These are phyloP conservation scores for Callocephalon fimbriatum DNA, from an alignment of 2,113 vertebrate species.

Conservation along the genomic window DNA sequence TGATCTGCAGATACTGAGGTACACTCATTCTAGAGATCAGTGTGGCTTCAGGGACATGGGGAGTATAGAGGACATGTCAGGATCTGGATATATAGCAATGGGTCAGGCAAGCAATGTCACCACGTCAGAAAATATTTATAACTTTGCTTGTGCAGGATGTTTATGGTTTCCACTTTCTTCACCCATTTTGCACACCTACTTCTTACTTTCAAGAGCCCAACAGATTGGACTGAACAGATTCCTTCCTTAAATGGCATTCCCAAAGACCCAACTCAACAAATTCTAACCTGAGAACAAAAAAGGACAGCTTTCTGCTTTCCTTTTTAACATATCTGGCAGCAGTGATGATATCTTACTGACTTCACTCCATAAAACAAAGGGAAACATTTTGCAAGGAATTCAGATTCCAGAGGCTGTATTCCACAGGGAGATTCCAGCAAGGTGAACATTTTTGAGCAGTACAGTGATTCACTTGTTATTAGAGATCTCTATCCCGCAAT, in stretches of 20 bases:
- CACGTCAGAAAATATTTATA: neutral
- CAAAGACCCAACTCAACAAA: neutral
- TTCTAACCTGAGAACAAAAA: neutral
- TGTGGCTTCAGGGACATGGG: neutral
- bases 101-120: neutral
- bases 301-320: neutral
- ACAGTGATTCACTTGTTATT: neutral
- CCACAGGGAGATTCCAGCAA: neutral
- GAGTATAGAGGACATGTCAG: fast-evolving
- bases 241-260: neutral
- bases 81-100: neutral
- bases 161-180: neutral
- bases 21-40: neutral
- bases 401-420: neutral
- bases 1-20: neutral
- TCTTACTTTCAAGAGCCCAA: neutral
- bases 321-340: neutral
- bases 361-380: neutral
- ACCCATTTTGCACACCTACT: neutral
- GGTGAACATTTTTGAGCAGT: neutral
- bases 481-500: neutral
- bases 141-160: neutral
- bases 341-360: neutral
- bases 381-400: neutral
- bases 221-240: neutral